Evolutionary conservation across 2,113 vertebrate genomes (phyloP).

Genomic region (Catharus bicknelli): DNA sequence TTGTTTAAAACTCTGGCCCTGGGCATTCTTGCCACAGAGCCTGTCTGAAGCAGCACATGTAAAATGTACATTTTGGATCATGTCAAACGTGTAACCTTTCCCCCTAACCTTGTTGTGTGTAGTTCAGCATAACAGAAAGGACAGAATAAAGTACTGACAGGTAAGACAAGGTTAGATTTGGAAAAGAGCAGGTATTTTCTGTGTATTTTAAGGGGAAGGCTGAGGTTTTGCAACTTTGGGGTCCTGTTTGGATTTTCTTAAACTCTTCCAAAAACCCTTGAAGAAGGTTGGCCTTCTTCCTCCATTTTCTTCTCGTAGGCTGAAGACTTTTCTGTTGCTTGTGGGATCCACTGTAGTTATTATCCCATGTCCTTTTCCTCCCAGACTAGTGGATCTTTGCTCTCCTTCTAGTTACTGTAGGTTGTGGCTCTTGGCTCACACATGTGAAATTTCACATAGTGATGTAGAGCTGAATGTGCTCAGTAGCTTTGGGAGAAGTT

Average conservation of each 20-base stretch:
- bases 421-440: background rate
- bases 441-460: background rate
- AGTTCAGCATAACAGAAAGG: background rate
- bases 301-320: background rate
- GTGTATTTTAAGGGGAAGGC: background rate
- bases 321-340: background rate
- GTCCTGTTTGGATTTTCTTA: background rate
- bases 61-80: background rate
- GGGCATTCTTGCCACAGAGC: background rate
- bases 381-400: background rate
- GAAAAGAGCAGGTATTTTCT: background rate
- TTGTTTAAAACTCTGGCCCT: background rate
- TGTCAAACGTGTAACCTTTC: background rate
- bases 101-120: background rate
- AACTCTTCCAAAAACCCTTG: background rate
- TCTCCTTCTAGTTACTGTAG: background rate
- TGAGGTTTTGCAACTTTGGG: background rate
- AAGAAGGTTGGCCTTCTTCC: background rate
- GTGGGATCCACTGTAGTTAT: background rate
- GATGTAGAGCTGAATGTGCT: background rate
- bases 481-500: background rate
- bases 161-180: background rate
- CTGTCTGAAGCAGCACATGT: background rate
- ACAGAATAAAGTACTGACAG: background rate
- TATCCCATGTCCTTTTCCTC: background rate